Percentiles rank a stretch among this genome's conserved stretches.
Evolutionary conservation across 2,797 vertebrate genomes (phyloP).

Genomic region (Sphenopsis melanotis): DNA sequence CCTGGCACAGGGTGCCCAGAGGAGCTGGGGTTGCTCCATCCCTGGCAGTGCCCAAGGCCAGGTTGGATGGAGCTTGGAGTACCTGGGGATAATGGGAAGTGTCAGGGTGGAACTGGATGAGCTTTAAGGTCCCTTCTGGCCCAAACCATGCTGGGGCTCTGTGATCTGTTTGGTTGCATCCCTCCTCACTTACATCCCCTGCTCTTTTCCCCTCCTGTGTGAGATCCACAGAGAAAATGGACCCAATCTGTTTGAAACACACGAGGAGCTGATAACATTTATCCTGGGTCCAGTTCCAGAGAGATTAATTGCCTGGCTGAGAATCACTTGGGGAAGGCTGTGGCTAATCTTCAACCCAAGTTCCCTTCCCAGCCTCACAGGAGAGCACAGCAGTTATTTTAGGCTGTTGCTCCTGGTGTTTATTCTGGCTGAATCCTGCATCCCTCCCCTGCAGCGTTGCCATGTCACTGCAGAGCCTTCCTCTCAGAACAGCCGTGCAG

Average conservation of each 20-base stretch:
- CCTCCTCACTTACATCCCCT: rapidly evolving
- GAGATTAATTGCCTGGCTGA: neutral
- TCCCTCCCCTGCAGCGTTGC: neutral
- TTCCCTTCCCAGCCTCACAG: neutral
- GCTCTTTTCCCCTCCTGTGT: neutral
- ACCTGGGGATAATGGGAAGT: neutral
- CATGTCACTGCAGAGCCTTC: neutral
- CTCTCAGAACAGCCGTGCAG: neutral
- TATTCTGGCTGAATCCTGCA: neutral
- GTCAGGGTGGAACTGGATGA: neutral
- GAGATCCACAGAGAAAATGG: neutral
- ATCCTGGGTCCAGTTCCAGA: neutral
- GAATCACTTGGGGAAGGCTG: neutral
- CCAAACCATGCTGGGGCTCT: neutral
- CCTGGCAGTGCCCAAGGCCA: neutral
- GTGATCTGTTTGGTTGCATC: neutral
- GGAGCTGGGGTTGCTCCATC: neutral
- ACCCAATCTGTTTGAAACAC: neutral
- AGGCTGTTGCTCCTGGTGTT: neutral
- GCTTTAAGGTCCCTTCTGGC: neutral
- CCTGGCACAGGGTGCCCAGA: neutral
- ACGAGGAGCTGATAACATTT: neutral
- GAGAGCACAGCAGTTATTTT: neutral
- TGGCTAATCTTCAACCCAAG: neutral
- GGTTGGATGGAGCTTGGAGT: rapidly evolving